Evolutionary conservation across 2,888 invertebrate genomes (phyloP).

Genomic region (Ophion costatus): DNA sequence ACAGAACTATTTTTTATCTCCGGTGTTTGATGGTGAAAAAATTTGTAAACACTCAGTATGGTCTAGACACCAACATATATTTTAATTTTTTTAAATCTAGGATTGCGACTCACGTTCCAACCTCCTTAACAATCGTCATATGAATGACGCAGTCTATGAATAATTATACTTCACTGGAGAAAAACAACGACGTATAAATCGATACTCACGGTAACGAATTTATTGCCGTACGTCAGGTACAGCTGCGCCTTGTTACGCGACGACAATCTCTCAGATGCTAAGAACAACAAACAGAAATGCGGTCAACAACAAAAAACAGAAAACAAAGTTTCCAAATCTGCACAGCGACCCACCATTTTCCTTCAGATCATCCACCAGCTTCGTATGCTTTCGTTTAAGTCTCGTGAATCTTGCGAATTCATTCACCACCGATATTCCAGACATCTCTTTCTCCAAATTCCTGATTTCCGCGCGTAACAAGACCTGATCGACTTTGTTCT

Average conservation of each 20-base stretch:
- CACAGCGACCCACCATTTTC: constrained; percentile 73
- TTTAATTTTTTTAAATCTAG: too few species aligned
- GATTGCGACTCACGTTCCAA: too few species aligned
- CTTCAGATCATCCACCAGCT: constrained; percentile 77
- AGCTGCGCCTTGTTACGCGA: constrained; percentile 70
- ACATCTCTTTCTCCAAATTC: constrained; percentile 78
- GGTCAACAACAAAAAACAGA: constrained; percentile 49
- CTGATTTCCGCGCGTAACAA: constrained; percentile 72
- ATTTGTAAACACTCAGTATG: too few species aligned
- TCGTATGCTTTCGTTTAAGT: constrained; percentile 80
- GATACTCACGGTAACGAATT: constrained; percentile 76
- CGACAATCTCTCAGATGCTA: constrained; percentile 69
- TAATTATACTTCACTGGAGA: background rate
- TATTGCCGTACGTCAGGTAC: constrained; percentile 71
- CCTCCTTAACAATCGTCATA: too few species aligned
- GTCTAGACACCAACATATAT: too few species aligned
- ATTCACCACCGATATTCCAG: constrained; percentile 80
- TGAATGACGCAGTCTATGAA: background rate
- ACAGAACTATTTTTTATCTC: too few species aligned
- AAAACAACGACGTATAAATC: background rate
- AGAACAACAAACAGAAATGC: constrained; percentile 50
- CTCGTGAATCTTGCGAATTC: constrained; percentile 83
- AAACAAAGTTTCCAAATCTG: background rate
- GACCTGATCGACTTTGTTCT: constrained; percentile 68
- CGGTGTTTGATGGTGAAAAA: too few species aligned